A percentile compares a stretch with the other conserved stretches of the same genome.
These are phyloP conservation scores for Geotrupes spiniger DNA, from an alignment of 2,888 invertebrate species.

Conservation along the genomic window DNA sequence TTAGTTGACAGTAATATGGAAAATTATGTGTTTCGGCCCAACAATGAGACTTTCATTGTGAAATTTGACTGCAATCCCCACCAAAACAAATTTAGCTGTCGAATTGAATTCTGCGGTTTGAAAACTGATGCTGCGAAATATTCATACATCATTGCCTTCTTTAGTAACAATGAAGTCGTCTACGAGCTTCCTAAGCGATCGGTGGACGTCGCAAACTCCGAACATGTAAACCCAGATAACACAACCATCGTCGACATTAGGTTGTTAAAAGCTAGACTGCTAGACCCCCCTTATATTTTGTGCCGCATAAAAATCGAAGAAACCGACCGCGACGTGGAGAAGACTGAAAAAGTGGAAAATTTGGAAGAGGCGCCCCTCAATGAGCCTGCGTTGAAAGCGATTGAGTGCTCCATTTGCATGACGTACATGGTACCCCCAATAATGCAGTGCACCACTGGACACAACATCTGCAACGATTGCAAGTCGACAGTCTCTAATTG, in stretches of 20 bases:
- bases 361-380: not conserved
- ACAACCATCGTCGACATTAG: not conserved
- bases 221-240: not conserved
- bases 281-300: not conserved
- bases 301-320: not conserved
- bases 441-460: slow-evolving; percentile 40
- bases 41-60: slow-evolving; percentile 37
- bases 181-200: not conserved
- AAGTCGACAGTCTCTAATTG: slow-evolving; percentile 33
- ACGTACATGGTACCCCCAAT: slow-evolving; percentile 44
- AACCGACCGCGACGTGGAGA: not conserved
- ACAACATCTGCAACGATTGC: slow-evolving; percentile 41
- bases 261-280: not conserved
- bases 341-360: not conserved
- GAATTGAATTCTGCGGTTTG: slow-evolving; percentile 31
- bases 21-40: slow-evolving; percentile 35
- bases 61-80: slow-evolving; percentile 31
- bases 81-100: slow-evolving; percentile 33
- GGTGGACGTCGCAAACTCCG: not conserved
- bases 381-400: not conserved
- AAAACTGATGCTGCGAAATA: not conserved
- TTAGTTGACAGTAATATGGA: slow-evolving; percentile 38
- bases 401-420: slow-evolving; percentile 41
- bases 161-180: not conserved
- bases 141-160: not conserved